Evolutionary conservation across 2,113 vertebrate species (phyloP), one percentile per base, ranked within the genome.

Genomic region (Trichechus manatus): DNA sequence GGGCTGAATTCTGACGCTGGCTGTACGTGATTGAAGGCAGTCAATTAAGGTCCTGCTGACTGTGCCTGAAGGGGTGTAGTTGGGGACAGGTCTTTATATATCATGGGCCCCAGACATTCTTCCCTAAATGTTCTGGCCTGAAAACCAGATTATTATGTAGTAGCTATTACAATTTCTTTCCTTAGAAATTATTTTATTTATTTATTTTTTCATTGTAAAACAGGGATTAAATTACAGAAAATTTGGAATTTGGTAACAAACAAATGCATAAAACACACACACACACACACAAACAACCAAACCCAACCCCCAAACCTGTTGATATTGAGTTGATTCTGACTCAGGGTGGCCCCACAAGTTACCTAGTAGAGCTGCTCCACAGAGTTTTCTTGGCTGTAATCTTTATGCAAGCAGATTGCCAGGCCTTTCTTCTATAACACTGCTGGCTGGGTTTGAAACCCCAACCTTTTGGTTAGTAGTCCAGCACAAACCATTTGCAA

Each of bases 181-280:
- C 77, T 64, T 63, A 72, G 36, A 81, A 90, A 47, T 1, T 29
- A 75, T 79, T 31, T 79, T 31, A 36, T 93, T 82, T 89, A 15
- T 94, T 85, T 23, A 39, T 90, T 80, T 75, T 92, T 89, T 80
- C 59, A 59, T 42, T 89, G 20, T 95, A 47, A 80, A 81, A 84
- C 20, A 79, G 50, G 39, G n/a, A 82, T 15, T 64, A 75, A 14
- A 14, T 70, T 79, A 84, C 75, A 56, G 42, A 84, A 79, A 79
- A 74, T 79, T 89, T 88, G n/a, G 29, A 70, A 70, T 70, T 36
- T 70, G 33, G 68, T 36, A 70, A 70, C 68, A 70, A 36, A n/a
- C 68, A 70, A 33, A 70, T 70, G 15, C 31, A 63, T 27, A 36
- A 20, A 36, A 22, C 9, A 74, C 39, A 39, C 39, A 39, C 39